A percentile compares a stretch with the other conserved stretches of the same genome.
These are phyloP conservation scores for Melanocharis versteri DNA, from an alignment of 2,113 vertebrate genomes.

Conservation along the genomic window DNA sequence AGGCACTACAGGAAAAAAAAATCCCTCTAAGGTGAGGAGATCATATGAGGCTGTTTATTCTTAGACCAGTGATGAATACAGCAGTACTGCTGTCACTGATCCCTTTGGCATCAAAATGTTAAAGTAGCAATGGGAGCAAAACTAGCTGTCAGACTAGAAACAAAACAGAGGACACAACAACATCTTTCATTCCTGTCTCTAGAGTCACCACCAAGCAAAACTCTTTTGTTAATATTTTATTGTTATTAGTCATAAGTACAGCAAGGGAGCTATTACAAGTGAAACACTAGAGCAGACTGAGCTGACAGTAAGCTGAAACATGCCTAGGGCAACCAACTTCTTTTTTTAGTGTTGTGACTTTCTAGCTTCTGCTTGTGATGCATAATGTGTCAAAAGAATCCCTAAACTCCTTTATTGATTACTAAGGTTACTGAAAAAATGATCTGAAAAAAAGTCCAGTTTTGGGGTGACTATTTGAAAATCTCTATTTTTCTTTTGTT, in stretches of 20 bases:
- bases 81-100: background rate
- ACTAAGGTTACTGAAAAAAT: background rate
- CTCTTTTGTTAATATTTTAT: conserved; percentile 53
- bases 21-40: background rate
- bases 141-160: background rate
- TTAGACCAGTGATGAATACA: background rate
- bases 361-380: conserved; percentile 36
- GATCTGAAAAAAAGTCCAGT: background rate
- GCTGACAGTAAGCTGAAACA: conserved; percentile 47
- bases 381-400: conserved; percentile 20
- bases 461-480: background rate
- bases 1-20: background rate
- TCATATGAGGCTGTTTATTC: background rate
- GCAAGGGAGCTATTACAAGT: conserved; percentile 15
- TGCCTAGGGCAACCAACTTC: conserved; percentile 26
- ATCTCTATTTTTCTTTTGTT: background rate
- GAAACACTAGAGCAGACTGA: conserved; percentile 21
- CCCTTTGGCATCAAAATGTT: background rate
- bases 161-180: background rate
- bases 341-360: conserved; percentile 6
- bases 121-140: background rate
- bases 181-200: background rate
- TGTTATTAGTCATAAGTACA: conserved; percentile 35
- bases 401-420: conserved; percentile 4
- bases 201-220: background rate